These are phyloP conservation scores for Hermaeophaga mercurialis DNA, from an alignment of 2,888 invertebrate species.

Conservation along the genomic window DNA sequence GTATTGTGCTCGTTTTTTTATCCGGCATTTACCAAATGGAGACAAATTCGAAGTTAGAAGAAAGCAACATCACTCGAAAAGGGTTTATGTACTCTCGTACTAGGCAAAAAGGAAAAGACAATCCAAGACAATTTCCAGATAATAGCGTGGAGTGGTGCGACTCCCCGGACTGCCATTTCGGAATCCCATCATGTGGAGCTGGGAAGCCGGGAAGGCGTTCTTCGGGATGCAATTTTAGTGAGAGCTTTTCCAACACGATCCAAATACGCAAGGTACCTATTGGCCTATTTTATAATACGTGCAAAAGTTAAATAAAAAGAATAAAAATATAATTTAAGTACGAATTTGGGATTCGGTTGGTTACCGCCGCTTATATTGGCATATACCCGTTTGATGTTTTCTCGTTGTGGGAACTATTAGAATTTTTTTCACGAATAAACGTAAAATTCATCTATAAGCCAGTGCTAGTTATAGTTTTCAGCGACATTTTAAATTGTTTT, in stretches of 20 bases:
- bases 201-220: constrained; percentile 33
- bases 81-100: constrained; percentile 21
- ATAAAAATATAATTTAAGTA: no score
- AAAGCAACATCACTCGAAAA: constrained; percentile 13
- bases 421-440: no score
- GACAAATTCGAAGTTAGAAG: constrained; percentile 16
- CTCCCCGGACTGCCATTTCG: constrained; percentile 41
- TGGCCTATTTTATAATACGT: constrained; percentile 18
- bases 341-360: neutral
- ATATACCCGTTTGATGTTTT: no score
- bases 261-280: constrained; percentile 34
- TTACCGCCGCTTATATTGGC: no score
- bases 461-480: no score
- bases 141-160: constrained; percentile 29
- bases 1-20: constrained; percentile 4
- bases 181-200: constrained; percentile 43
- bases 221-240: constrained; percentile 40
- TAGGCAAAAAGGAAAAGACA: constrained; percentile 29
- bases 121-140: constrained; percentile 32
- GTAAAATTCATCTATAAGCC: no score
- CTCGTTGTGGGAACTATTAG: no score
- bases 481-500: no score
- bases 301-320: constrained; percentile 5
- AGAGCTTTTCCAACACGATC: constrained; percentile 34
- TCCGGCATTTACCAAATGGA: constrained; percentile 7